Conservation (phyloP, 2,888 invertebrate genomes). For the Cephus runcator region DNA sequence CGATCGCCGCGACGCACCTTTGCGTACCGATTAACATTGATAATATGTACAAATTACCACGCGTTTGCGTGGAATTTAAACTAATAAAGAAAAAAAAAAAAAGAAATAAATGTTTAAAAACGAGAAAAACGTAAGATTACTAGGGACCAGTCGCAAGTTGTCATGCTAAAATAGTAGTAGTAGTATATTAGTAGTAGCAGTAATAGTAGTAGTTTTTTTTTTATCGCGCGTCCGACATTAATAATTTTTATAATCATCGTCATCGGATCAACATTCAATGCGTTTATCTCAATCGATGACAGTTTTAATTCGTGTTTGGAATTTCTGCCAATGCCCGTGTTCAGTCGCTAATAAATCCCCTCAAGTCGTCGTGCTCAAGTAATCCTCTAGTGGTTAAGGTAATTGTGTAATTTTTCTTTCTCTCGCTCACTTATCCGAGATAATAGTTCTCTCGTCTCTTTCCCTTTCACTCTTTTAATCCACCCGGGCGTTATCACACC, state of each 20-base stretch:
- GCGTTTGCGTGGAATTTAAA: constrained; percentile 24
- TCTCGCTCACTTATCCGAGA: not conserved
- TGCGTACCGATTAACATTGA: not conserved
- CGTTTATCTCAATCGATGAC: constrained; percentile 33
- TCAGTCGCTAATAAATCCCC: constrained; percentile 31
- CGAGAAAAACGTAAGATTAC: constrained; percentile 51
- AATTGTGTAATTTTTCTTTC: constrained; percentile 3
- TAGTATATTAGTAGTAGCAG: constrained; percentile 25
- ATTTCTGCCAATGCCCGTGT: constrained; percentile 48
- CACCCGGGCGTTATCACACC: not conserved
- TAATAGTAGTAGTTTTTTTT: not conserved
- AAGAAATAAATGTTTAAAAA: constrained; percentile 24
- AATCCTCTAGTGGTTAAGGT: constrained; percentile 9
- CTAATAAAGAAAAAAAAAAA: constrained; percentile 44
- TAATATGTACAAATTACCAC: constrained; percentile 4
- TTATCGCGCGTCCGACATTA: constrained; percentile 46
- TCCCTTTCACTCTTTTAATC: not conserved
- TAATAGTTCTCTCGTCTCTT: not conserved
- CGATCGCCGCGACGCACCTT: not conserved
- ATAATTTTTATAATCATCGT: constrained; percentile 25
- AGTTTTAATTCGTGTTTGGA: constrained; percentile 52
- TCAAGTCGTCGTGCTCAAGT: not conserved
- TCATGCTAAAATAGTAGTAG: constrained; percentile 52
- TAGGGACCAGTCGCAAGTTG: constrained; percentile 59
- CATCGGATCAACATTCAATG: constrained; percentile 20